These are phyloP conservation scores for Galbula dea DNA, from an alignment of 2,113 vertebrate species.

Conservation along the genomic window DNA sequence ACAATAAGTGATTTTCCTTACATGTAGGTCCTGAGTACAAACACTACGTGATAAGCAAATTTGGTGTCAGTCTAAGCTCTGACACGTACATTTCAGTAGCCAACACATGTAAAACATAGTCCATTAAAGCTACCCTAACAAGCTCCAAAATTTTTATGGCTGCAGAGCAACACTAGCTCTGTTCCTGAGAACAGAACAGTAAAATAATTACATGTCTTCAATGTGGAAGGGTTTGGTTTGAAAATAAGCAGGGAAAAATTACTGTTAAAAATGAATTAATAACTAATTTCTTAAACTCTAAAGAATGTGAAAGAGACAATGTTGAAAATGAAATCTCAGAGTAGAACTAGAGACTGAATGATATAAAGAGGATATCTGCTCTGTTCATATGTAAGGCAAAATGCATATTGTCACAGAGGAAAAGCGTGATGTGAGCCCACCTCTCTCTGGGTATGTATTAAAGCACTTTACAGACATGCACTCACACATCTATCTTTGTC, in stretches of 20 bases:
- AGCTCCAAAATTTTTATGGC: neutral
- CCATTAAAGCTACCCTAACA: neutral
- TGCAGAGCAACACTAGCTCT: neutral
- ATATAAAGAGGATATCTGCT: neutral
- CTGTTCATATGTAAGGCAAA: neutral
- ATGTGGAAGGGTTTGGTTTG: neutral
- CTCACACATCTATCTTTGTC: neutral
- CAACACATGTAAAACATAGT: fast-evolving
- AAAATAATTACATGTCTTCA: neutral
- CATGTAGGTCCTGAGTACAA: neutral
- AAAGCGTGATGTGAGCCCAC: neutral
- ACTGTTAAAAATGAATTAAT: fast-evolving
- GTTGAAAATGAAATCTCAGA: neutral
- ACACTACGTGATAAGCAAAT: neutral
- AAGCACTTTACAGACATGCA: neutral
- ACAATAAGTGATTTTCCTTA: neutral
- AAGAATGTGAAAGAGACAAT: neutral
- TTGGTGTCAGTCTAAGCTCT: neutral
- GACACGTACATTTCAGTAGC: neutral
- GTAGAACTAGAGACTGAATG: neutral
- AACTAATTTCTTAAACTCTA: neutral
- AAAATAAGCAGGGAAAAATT: neutral
- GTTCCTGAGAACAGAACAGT: neutral
- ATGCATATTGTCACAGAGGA: neutral
- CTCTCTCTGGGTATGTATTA: neutral